These are phyloP conservation scores for Strongylocentrotus purpuratus DNA, from an alignment of 35 echinoderm and acorn worm species.

Conservation along the genomic window DNA sequence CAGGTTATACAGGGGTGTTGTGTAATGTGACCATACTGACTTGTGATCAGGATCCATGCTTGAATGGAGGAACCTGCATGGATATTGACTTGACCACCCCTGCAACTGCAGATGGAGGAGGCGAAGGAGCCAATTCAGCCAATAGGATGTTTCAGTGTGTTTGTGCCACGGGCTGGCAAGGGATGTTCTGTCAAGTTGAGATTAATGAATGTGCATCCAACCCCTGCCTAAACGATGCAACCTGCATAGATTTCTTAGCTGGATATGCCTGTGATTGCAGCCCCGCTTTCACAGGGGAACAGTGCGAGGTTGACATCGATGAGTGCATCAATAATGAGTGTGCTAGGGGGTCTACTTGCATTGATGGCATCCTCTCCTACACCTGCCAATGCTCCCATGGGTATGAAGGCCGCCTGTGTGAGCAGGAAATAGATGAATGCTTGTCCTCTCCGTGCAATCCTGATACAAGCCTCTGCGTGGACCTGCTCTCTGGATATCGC, in stretches of 20 bases:
- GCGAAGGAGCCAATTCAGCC: neutral
- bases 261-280: conserved; percentile 44
- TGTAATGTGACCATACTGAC: conserved; percentile 57
- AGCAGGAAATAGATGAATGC: conserved; percentile 74
- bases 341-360: conserved; percentile 54
- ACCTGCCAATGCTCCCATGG: conserved; percentile 64
- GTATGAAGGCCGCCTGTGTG: conserved; percentile 55
- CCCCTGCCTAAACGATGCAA: conserved; percentile 58
- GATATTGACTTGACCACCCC: conserved; percentile 51
- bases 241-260: conserved; percentile 59
- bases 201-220: conserved; percentile 66
- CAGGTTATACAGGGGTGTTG: conserved; percentile 49
- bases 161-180: conserved; percentile 52
- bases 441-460: conserved; percentile 29
- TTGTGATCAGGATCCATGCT: conserved; percentile 59
- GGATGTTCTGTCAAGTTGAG: conserved; percentile 60
- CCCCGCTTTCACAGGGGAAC: conserved; percentile 50
- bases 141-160: conserved; percentile 54
- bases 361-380: conserved; percentile 58
- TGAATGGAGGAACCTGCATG: conserved; percentile 60
- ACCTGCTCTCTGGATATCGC: conserved; percentile 33
- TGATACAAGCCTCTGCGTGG: conserved; percentile 58
- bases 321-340: conserved; percentile 71
- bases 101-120: neutral
- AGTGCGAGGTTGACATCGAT: conserved; percentile 64